These are phyloP conservation scores for Rotaria magnacalcarata DNA, from an alignment of 2,888 invertebrate species.

Conservation along the genomic window DNA sequence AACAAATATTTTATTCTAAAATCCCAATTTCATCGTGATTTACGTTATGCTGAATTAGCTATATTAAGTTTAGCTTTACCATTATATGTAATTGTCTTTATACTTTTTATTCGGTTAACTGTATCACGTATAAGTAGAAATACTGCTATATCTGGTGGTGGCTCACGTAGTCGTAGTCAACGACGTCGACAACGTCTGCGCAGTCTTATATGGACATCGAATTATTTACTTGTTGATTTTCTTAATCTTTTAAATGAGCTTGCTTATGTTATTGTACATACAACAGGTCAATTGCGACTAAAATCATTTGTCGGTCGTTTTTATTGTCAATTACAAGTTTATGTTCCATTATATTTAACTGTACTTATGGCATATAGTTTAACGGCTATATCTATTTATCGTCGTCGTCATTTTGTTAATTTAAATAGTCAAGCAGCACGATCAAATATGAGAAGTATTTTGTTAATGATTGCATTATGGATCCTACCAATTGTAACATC, in stretches of 20 bases:
- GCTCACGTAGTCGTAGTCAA: background rate
- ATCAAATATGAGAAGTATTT: background rate
- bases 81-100: conserved; percentile 32
- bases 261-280: conserved; percentile 20
- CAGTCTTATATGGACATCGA: conserved; percentile 4
- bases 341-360: conserved; percentile 28
- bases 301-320: background rate
- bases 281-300: background rate
- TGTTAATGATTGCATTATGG: background rate
- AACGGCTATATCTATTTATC: conserved; percentile 31
- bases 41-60: background rate
- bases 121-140: background rate
- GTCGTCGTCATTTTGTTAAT: conserved; percentile 14
- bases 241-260: conserved; percentile 11
- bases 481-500: background rate
- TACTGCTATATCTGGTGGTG: background rate
- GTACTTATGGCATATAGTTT: conserved; percentile 5
- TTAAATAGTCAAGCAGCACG: background rate
- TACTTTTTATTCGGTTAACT: conserved; percentile 13
- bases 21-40: background rate
- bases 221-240: conserved; percentile 32
- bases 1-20: conserved; percentile 11
- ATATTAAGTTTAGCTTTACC: conserved; percentile 24
- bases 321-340: conserved; percentile 32
- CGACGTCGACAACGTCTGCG: background rate